Percentiles rank a stretch among this genome's conserved stretches.
Conservation (phyloP, 1,140 invertebrate species). For the Anoplophora glabripennis region DNA sequence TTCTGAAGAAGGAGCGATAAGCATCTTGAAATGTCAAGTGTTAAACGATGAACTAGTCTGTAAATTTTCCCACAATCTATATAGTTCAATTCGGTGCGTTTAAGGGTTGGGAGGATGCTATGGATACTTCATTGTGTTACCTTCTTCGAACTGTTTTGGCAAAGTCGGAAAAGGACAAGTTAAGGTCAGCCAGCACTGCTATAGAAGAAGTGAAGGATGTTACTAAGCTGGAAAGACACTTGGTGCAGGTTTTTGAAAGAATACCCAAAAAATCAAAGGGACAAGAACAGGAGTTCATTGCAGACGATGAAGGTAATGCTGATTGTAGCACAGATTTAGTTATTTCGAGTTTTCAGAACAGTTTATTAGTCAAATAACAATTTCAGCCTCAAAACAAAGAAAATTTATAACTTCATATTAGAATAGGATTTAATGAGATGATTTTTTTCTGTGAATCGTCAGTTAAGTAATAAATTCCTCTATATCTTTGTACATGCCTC, state of each 20-base stretch:
- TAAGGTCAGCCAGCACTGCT: constrained; percentile 48
- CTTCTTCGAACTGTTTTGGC: constrained; percentile 54
- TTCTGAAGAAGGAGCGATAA: not conserved
- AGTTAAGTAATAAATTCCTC: too few relatives aligned
- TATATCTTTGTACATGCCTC: too few relatives aligned
- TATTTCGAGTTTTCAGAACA: not conserved
- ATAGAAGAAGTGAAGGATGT: constrained; percentile 54
- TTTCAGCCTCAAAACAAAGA: not conserved
- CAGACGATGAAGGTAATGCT: constrained; percentile 2
- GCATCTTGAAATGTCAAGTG: too few relatives aligned
- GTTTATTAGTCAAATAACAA: not conserved
- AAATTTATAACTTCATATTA: not conserved
- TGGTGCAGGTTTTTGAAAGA: constrained; percentile 56
- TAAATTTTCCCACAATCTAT: not conserved
- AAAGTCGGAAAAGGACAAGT: constrained; percentile 51
- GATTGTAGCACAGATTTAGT: not conserved
- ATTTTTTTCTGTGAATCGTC: too few relatives aligned
- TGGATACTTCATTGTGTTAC: constrained; percentile 54
- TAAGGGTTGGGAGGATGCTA: constrained; percentile 62
- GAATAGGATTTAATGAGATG: too few relatives aligned
- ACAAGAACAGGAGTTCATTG: not conserved
- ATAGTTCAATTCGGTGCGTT: constrained; percentile 20
- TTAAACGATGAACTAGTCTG: too few relatives aligned
- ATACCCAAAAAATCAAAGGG: constrained; percentile 29
- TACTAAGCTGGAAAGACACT: constrained; percentile 58